Percentiles rank a stretch among this genome's conserved stretches.
phyloP scores from a whole-genome alignment of 2,797 vertebrate species.

The Stomatorhinus walkeri region DNA sequence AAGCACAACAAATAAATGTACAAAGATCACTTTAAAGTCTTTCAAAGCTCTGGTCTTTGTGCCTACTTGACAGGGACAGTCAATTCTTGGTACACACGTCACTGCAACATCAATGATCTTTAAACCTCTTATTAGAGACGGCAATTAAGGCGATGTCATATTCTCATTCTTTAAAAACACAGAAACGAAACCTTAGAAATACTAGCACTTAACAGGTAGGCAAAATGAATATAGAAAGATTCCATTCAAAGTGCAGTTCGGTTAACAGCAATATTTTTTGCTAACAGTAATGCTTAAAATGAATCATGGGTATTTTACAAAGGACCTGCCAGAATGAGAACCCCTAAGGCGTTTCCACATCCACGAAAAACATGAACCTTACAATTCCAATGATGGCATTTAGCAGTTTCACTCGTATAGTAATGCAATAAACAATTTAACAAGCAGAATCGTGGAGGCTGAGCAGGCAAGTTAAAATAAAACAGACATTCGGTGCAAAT shows the following conservation, averaged over 20 bases:
- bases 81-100: background rate
- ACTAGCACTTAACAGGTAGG: background rate
- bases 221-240: background rate
- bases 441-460: background rate
- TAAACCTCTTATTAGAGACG: background rate
- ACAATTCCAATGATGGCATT: background rate
- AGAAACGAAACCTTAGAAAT: background rate
- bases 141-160: background rate
- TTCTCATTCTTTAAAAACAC: background rate
- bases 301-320: background rate
- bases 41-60: background rate
- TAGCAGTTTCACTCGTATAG: background rate
- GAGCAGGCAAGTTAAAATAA: background rate
- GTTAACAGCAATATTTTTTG: background rate
- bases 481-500: background rate
- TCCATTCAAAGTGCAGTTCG: background rate
- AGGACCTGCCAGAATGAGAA: background rate
- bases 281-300: background rate
- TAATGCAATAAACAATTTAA: background rate
- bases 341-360: background rate
- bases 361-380: background rate
- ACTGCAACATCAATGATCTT: background rate
- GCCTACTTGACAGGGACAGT: background rate
- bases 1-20: background rate
- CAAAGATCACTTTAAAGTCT: background rate